These are phyloP conservation scores for Lagria hirta DNA, from an alignment of 2,888 invertebrate species.

Conservation along the genomic window DNA sequence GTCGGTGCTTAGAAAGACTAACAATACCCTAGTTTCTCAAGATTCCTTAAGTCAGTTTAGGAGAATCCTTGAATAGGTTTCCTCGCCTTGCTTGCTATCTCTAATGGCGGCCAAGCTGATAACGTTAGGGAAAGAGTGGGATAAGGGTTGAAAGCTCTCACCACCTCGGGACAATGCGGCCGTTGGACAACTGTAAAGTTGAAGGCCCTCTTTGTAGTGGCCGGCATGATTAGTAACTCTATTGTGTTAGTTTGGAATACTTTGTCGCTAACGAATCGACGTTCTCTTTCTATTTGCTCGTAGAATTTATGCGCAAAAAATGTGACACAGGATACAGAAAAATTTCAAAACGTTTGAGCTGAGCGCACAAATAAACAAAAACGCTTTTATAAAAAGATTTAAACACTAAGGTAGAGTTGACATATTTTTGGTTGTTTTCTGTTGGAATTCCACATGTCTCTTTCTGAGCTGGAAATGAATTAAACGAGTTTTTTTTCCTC, in stretches of 20 bases:
- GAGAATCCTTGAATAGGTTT: slow-evolving; percentile 4
- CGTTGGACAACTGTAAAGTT: slow-evolving; percentile 25
- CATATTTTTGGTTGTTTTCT: too few relatives aligned
- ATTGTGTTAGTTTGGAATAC: slow-evolving; percentile 26
- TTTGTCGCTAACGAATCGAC: slow-evolving; percentile 14
- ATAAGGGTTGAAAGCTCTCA: slow-evolving; percentile 17
- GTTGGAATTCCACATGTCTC: too few relatives aligned
- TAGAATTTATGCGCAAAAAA: too few relatives aligned
- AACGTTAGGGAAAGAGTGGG: slow-evolving; percentile 8
- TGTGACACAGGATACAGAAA: too few relatives aligned
- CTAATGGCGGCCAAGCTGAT: slow-evolving; percentile 17
- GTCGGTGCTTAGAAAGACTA: too few relatives aligned
- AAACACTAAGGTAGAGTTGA: too few relatives aligned
- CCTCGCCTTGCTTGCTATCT: slow-evolving; percentile 4
- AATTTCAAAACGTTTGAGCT: too few relatives aligned
- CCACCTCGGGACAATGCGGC: slow-evolving; percentile 25
- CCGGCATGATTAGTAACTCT: slow-evolving; percentile 25
- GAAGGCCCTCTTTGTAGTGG: slow-evolving; percentile 23
- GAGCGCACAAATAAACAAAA: too few relatives aligned
- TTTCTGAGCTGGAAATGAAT: too few relatives aligned
- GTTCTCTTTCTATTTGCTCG: slow-evolving; percentile 1
- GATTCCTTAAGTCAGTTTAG: slow-evolving; percentile 4
- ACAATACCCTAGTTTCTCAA: too few relatives aligned
- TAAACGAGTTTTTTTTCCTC: too few relatives aligned
- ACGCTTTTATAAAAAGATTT: too few relatives aligned